phyloP scores from a whole-genome alignment of 2,797 vertebrate genomes.

The Tauraco hartlaubi region DNA sequence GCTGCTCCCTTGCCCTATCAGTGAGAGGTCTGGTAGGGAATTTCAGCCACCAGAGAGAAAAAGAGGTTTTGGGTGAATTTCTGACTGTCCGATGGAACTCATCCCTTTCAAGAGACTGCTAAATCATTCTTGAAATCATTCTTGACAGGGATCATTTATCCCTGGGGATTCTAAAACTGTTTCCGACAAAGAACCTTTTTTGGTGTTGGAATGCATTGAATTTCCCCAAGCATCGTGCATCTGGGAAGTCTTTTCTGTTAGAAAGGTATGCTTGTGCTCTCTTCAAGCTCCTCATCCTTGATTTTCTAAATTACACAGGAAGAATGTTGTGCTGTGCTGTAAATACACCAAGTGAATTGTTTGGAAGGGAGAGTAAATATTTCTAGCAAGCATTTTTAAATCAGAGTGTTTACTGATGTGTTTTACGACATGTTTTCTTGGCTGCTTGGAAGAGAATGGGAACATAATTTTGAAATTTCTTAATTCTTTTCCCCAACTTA shows the following conservation, averaged over 20 bases:
- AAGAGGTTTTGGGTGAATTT: not conserved
- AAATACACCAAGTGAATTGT: not conserved
- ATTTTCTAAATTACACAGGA: not conserved
- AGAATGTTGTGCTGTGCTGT: not conserved
- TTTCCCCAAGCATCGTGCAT: not conserved
- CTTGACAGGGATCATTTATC: not conserved
- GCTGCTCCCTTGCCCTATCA: not conserved
- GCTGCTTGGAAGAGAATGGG: not conserved
- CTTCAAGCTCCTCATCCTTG: not conserved
- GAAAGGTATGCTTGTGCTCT: not conserved
- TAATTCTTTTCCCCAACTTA: not conserved
- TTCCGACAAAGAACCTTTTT: not conserved
- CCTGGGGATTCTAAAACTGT: not conserved
- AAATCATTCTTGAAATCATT: conserved; percentile 22
- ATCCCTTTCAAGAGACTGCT: not conserved
- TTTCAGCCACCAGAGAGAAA: not conserved
- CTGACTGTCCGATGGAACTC: not conserved
- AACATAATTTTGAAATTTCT: not conserved
- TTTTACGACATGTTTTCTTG: not conserved
- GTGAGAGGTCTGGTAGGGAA: not conserved
- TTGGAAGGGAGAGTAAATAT: not conserved
- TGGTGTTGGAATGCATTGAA: not conserved
- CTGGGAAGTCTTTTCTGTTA: not conserved
- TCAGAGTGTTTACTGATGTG: not conserved
- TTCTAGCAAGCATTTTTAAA: not conserved